Percentiles rank a stretch among this genome's conserved stretches.
Evolutionary conservation across 2,797 vertebrate genomes (phyloP).

Genomic region (Bradypodion ventrale): DNA sequence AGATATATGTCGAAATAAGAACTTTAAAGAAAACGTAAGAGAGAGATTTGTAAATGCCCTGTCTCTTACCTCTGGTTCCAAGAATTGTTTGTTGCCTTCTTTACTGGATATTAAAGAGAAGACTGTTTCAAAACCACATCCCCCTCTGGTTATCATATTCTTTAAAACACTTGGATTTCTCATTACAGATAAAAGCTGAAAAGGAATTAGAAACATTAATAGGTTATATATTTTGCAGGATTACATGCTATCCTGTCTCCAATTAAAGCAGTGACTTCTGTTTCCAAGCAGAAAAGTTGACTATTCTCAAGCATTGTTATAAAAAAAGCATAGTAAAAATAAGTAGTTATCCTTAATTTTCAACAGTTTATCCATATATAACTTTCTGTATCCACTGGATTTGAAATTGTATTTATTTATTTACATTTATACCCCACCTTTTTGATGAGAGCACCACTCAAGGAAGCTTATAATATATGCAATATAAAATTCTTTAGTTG

Average conservation of each 20-base stretch:
- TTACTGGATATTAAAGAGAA: background rate
- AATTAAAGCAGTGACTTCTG: background rate
- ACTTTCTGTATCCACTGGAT: too few species aligned
- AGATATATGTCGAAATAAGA: background rate
- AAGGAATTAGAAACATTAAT: background rate
- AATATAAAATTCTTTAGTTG: constrained; percentile 25
- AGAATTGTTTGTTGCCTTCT: background rate
- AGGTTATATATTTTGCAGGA: background rate
- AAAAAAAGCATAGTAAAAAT: too few species aligned
- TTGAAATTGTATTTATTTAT: too few species aligned
- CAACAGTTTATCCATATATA: too few species aligned
- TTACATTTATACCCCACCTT: too few species aligned
- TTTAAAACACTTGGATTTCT: background rate
- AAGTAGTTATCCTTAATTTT: too few species aligned
- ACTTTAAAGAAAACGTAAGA: background rate
- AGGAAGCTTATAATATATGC: too few species aligned
- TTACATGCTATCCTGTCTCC: accelerated
- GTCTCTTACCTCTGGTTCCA: background rate
- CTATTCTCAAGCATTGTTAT: too few species aligned
- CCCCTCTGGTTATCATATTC: background rate
- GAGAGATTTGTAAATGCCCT: background rate
- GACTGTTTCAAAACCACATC: background rate
- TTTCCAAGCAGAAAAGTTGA: background rate
- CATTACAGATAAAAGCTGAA: background rate
- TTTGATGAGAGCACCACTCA: too few species aligned